Evolutionary conservation across 2,797 vertebrate species (phyloP).

Genomic region (Gallinago stenura): DNA sequence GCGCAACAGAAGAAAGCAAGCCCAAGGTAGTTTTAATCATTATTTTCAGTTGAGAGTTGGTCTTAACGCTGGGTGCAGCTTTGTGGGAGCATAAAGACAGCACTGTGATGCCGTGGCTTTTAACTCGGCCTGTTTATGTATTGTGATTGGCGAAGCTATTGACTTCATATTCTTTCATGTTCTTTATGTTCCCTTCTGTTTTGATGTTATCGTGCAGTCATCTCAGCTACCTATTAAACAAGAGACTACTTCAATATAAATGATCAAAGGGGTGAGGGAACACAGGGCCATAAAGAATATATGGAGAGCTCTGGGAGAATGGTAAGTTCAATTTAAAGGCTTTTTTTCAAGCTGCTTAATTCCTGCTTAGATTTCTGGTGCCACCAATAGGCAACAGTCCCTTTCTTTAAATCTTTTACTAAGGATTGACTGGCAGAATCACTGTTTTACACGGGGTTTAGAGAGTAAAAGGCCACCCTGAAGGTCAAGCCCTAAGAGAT

Average conservation of each 20-base stretch:
- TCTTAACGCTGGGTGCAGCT: background rate
- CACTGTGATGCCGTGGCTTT: conserved; percentile 22
- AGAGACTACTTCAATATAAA: conserved; percentile 67
- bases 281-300: conserved; percentile 66
- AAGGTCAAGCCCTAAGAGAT: conserved; percentile 63
- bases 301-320: conserved; percentile 52
- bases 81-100: conserved; percentile 49
- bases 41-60: conserved; percentile 5
- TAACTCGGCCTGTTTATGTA: conserved; percentile 44
- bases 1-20: background rate
- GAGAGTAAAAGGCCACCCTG: conserved; percentile 60
- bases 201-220: conserved; percentile 68
- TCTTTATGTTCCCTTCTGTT: conserved; percentile 57
- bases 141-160: conserved; percentile 49
- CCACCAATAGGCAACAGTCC: conserved; percentile 52
- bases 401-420: conserved; percentile 55
- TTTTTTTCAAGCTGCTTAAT: conserved; percentile 69
- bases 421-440: conserved; percentile 46
- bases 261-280: conserved; percentile 72
- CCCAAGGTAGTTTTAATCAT: conserved; percentile 15
- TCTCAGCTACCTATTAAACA: conserved; percentile 67
- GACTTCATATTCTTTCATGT: conserved; percentile 71
- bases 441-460: conserved; percentile 49
- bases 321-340: conserved; percentile 62
- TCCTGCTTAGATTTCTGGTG: conserved; percentile 66